phyloP scores from a whole-genome alignment of 92 coral and sea anemone genomes.

The Siderastrea radians region DNA sequence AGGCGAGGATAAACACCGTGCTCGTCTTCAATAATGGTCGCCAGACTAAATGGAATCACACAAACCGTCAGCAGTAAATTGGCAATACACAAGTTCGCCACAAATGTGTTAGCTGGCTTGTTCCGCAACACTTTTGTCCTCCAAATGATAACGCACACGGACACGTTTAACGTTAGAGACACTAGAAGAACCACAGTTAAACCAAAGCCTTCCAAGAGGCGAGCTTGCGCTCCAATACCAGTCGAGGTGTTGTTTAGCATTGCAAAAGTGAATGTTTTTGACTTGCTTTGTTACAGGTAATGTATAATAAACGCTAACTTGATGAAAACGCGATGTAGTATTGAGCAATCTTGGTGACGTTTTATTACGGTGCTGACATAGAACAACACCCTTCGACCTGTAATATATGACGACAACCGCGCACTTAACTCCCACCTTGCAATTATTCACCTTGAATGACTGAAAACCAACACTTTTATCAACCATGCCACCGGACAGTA shows the following conservation, averaged over 20 bases:
- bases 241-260: slow-evolving; percentile 14
- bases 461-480: background rate
- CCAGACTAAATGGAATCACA: slow-evolving; percentile 84
- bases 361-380: background rate
- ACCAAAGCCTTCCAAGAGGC: slow-evolving; percentile 65
- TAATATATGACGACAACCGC: background rate
- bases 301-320: background rate
- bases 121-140: slow-evolving; percentile 52
- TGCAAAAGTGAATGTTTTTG: background rate
- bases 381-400: background rate
- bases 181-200: slow-evolving; percentile 57
- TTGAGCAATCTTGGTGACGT: slow-evolving; percentile 33
- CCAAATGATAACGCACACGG: slow-evolving; percentile 79
- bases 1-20: slow-evolving; percentile 61
- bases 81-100: slow-evolving; percentile 79
- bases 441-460: background rate
- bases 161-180: slow-evolving; percentile 69
- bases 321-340: background rate
- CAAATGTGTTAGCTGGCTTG: slow-evolving; percentile 80
- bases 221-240: slow-evolving; percentile 20
- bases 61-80: slow-evolving; percentile 76
- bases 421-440: background rate
- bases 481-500: background rate
- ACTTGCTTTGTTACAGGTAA: background rate
- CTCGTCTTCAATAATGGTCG: slow-evolving; percentile 69